Conservation (phyloP, 2,797 vertebrate species). For the Xenops minutus region DNA sequence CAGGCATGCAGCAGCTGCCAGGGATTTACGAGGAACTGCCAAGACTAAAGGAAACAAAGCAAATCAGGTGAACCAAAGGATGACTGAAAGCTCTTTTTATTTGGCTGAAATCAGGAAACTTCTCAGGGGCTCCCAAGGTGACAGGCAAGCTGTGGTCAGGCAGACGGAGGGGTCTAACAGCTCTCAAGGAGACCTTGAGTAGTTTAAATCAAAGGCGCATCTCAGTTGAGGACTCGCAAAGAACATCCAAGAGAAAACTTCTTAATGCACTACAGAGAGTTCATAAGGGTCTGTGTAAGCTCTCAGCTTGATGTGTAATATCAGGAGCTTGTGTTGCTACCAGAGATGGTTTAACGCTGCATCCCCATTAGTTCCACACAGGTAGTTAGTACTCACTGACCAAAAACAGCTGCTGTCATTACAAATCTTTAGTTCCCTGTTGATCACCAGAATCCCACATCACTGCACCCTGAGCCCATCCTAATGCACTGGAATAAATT, state of each 20-base stretch:
- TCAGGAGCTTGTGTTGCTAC: not conserved
- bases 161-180: not conserved
- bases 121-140: not conserved
- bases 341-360: not conserved
- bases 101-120: not conserved
- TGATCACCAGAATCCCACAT: not conserved
- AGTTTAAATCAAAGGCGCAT: not conserved
- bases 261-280: not conserved
- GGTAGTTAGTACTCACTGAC: not conserved
- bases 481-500: not conserved
- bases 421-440: not conserved
- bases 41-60: not conserved
- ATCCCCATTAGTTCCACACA: not conserved
- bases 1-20: not conserved
- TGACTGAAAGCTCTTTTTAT: not conserved
- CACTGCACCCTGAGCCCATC: rapidly evolving
- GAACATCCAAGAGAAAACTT: not conserved
- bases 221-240: not conserved
- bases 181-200: not conserved
- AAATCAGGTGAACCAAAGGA: not conserved
- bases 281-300: not conserved
- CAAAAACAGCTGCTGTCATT: not conserved
- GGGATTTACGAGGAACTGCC: not conserved
- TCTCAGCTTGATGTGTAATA: not conserved
- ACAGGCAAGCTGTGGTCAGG: not conserved